Conservation (phyloP, 2,888 invertebrate species). For the Sipha maydis region DNA sequence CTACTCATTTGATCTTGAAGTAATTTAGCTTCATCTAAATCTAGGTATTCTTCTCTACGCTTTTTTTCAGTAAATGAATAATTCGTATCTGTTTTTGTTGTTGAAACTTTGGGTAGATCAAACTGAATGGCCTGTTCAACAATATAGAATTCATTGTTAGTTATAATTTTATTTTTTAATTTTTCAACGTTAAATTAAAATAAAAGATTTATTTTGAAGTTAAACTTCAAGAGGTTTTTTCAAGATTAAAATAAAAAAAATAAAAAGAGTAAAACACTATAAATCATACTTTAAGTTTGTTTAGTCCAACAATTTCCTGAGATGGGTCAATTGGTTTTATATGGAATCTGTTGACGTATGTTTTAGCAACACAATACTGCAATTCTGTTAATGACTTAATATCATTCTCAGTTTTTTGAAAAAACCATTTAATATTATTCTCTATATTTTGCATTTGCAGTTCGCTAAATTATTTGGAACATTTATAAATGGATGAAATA, state of each 20-base stretch:
- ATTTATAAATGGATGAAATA: conserved; percentile 42
- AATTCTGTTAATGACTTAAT: conserved; percentile 17
- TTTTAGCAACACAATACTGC: conserved; percentile 47
- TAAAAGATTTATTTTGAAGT: conserved; percentile 29
- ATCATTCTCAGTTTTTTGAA: conserved; percentile 20
- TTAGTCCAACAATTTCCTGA: conserved; percentile 38
- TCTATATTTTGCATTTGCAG: conserved; percentile 65
- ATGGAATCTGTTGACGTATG: conserved; percentile 33
- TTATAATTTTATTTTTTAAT: neutral
- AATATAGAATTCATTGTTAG: neutral
- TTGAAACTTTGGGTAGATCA: conserved; percentile 49
- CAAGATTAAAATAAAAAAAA: no score
- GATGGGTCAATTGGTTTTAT: conserved; percentile 44
- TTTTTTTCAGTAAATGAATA: conserved; percentile 53
- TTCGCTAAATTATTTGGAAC: conserved; percentile 54
- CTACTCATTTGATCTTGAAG: conserved; percentile 41
- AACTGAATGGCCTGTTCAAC: conserved; percentile 15
- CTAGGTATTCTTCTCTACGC: conserved; percentile 39
- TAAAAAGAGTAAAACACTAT: no score
- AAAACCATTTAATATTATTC: conserved; percentile 63
- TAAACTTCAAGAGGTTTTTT: neutral
- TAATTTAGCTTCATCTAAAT: conserved; percentile 50
- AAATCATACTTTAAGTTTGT: conserved; percentile 39
- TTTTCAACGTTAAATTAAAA: no score
- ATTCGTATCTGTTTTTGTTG: neutral